phyloP scores from a whole-genome alignment of 2,113 vertebrate genomes.

The Thamnophis sirtalis region DNA sequence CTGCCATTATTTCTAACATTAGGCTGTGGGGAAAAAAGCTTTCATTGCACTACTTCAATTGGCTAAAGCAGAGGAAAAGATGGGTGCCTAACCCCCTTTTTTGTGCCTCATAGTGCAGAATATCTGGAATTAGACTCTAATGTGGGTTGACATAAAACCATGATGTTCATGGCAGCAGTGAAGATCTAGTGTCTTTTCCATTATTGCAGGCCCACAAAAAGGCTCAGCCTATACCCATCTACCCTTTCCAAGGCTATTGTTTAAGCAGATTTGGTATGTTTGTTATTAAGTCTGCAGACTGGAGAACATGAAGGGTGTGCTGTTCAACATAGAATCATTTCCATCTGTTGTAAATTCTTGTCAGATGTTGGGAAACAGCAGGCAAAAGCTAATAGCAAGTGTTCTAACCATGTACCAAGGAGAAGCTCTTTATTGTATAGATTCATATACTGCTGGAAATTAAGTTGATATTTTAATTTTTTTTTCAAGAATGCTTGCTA shows the following conservation, averaged over 20 bases:
- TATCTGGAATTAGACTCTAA: constrained; percentile 1
- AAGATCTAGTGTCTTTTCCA: constrained; percentile 11
- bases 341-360: constrained; percentile 72
- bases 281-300: constrained; percentile 67
- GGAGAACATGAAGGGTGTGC: constrained; percentile 61
- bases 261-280: constrained; percentile 65
- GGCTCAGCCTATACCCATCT: constrained; percentile 5
- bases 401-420: constrained; percentile 49
- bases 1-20: not conserved
- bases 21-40: not conserved
- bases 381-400: constrained; percentile 55
- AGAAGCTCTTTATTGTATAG: constrained; percentile 43
- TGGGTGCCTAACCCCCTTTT: not conserved
- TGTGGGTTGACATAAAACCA: constrained; percentile 5
- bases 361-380: constrained; percentile 67
- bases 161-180: constrained; percentile 16
- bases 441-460: constrained; percentile 32
- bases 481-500: constrained; percentile 20
- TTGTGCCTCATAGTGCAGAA: not conserved
- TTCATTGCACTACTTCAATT: not conserved
- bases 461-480: constrained; percentile 42
- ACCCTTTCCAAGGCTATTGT: constrained; percentile 54
- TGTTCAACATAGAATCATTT: constrained; percentile 66
- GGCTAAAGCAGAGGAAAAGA: not conserved
- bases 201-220: constrained; percentile 12